Evolutionary conservation across 2,888 invertebrate genomes (phyloP), one percentile per base, ranked within the genome.

Genomic region (Drosophila nr. perissopoda): DNA sequence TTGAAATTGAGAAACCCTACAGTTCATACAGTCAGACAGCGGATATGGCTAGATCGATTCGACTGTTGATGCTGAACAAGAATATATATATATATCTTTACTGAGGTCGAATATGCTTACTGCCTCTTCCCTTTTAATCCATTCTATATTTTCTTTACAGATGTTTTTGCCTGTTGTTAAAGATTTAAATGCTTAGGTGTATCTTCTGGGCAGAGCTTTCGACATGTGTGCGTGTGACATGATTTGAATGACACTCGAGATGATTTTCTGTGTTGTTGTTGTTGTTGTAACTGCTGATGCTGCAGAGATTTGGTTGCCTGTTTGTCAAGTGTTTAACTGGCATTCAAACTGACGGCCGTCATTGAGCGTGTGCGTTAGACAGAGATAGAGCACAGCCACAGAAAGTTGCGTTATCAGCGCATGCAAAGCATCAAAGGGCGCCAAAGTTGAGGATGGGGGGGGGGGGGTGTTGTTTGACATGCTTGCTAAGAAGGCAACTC

Each of bases 331-430:
- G 71, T 54, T 64, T 52, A 72, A 63, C 71, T 71, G 49, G 21
- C 63, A 63, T 54, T 49, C 52, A 60, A 69, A 70, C 48, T 38
- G 67, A 67, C 25, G 31, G 25, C 31, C 49, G 34, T 34, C 59
- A n/a, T 10, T 49, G n/a, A 21, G 8, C 31, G 53, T 3, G n/a
- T 59, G 21, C 42, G 36, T 48, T 40, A 72, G 49, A 56, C 54
- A 31, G 40, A 40, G 53, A 54, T 29, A 31, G 63, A 52, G 36
- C 34, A 54, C 54, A 54, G 38, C 36, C 21, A 16, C 25, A 54
- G 21, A 42, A 63, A 58, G 52, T 58, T 64, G 48, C 74, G 54
- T 71, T 58, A 58, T 71, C 71, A 74, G 74, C 66, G 74, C 58
- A 71, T 21, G 27, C 42, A 16, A 72, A 57, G 42, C 33, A 45